phyloP scores from a whole-genome alignment of 2,797 vertebrate genomes.

The Malacoraja senta region DNA sequence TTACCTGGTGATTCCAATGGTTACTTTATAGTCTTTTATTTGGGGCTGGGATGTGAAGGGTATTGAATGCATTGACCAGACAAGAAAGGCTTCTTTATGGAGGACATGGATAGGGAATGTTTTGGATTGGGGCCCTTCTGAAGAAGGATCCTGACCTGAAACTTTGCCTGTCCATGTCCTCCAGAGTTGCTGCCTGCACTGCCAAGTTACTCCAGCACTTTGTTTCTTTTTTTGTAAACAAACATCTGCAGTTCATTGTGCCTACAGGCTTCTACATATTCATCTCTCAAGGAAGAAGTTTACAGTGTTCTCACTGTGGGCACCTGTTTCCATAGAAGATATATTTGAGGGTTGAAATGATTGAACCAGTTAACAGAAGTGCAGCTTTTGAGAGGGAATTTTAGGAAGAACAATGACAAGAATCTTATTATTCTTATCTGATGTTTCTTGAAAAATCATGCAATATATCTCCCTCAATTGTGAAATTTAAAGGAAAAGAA shows the following conservation, averaged over 20 bases:
- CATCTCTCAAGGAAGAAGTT: neutral
- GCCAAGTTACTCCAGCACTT: too few relatives aligned
- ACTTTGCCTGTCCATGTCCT: too few relatives aligned
- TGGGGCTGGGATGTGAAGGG: too few relatives aligned
- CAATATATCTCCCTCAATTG: neutral
- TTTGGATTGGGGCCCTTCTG: too few relatives aligned
- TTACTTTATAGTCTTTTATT: neutral
- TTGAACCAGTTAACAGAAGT: neutral
- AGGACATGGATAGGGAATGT: too few relatives aligned
- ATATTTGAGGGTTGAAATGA: neutral
- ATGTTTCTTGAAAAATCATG: neutral
- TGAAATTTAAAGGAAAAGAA: neutral
- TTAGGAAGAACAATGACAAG: neutral
- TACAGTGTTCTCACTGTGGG: neutral
- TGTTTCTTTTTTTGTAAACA: too few relatives aligned
- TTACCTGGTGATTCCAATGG: too few relatives aligned
- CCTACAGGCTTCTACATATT: neutral
- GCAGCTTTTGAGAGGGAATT: neutral
- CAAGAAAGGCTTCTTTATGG: neutral
- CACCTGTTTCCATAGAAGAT: neutral
- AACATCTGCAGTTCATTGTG: too few relatives aligned
- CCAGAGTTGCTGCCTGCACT: too few relatives aligned
- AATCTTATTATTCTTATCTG: neutral
- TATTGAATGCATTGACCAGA: neutral
- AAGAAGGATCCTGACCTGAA: too few relatives aligned